Conservation (phyloP, 2,113 vertebrate species). For the Hippocampus barbouri region DNA sequence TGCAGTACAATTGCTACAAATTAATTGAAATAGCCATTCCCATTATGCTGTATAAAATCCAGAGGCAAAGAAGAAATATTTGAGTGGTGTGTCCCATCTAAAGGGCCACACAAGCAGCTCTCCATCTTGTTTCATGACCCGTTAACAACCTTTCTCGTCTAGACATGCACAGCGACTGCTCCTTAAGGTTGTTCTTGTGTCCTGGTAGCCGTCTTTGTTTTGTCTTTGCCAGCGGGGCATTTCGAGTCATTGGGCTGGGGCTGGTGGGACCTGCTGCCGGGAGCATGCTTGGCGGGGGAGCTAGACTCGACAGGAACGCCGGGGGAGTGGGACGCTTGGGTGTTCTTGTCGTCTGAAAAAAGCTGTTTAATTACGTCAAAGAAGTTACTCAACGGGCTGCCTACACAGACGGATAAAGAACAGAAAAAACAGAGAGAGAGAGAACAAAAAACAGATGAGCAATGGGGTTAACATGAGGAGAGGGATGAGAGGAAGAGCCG, state of each 20-base stretch:
- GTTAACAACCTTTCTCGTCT: conserved; percentile 44
- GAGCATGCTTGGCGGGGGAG: conserved; percentile 81
- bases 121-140: conserved; percentile 42
- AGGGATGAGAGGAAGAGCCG: conserved; percentile 68
- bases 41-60: conserved; percentile 60
- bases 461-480: conserved; percentile 75
- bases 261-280: conserved; percentile 82
- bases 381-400: conserved; percentile 99
- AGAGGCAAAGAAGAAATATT: conserved; percentile 48
- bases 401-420: conserved; percentile 78
- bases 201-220: conserved; percentile 85
- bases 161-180: conserved; percentile 62
- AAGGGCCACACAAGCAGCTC: conserved; percentile 68
- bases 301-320: conserved; percentile 77
- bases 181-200: conserved; percentile 88
- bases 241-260: conserved; percentile 86
- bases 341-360: conserved; percentile 99
- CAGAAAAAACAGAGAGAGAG: conserved; percentile 70
- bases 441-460: conserved; percentile 90
- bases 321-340: conserved; percentile 87
- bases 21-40: conserved; percentile 53
- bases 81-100: conserved; percentile 40
- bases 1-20: conserved; percentile 71
- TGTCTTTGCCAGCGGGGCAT: conserved; percentile 85
- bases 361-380: conserved; percentile 99